phyloP scores from a whole-genome alignment of 92 coral and sea anemone species.

The Galaxea fascicularis region DNA sequence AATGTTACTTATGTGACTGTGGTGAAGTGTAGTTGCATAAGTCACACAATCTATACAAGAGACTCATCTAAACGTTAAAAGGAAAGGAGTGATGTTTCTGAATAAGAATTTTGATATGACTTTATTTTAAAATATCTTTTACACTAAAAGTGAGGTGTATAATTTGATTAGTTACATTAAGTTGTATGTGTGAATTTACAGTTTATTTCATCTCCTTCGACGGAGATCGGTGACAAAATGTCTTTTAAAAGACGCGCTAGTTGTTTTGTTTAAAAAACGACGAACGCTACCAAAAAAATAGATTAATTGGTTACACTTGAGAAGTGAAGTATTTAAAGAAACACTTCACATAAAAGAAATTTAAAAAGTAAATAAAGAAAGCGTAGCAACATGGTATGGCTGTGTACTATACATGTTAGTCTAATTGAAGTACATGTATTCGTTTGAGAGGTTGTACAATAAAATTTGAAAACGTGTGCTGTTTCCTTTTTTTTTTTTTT shows the following conservation, averaged over 20 bases:
- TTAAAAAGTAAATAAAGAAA: too few relatives aligned
- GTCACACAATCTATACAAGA: conserved; percentile 1
- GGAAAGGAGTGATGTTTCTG: not conserved
- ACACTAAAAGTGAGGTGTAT: conserved; percentile 44
- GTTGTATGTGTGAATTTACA: conserved; percentile 6
- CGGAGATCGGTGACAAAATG: conserved; percentile 28
- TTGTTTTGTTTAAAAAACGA: conserved; percentile 42
- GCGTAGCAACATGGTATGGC: too few relatives aligned
- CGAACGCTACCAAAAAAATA: not conserved
- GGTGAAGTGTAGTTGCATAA: not conserved
- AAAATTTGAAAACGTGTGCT: too few relatives aligned
- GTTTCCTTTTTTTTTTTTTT: too few relatives aligned
- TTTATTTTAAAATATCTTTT: conserved; percentile 26
- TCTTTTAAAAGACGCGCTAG: not conserved
- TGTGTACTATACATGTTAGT: too few relatives aligned
- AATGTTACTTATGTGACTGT: not conserved
- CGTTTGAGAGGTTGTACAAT: too few relatives aligned
- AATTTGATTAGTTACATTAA: conserved; percentile 22
- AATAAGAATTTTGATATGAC: conserved; percentile 9
- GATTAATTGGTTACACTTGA: not conserved
- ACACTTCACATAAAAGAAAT: not conserved
- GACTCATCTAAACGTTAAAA: not conserved
- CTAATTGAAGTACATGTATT: too few relatives aligned
- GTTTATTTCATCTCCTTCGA: conserved; percentile 16
- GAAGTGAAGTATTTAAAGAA: not conserved